A percentile compares a stretch with the other conserved stretches of the same genome.
Evolutionary conservation across 2,888 invertebrate species (phyloP).

Genomic region (Callyntrura sp.): DNA sequence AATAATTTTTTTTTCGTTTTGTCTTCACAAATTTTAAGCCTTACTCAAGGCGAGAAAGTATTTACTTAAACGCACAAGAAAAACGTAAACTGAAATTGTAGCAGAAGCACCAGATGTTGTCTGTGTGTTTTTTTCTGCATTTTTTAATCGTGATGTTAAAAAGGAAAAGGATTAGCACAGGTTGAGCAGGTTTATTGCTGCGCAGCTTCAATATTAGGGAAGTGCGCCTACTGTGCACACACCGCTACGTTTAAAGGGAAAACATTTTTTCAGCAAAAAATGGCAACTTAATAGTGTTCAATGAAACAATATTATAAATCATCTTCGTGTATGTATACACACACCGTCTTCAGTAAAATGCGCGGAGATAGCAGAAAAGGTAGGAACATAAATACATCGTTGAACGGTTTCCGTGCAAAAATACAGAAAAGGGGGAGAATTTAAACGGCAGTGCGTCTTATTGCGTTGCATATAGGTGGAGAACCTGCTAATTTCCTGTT

Average conservation of each 20-base stretch:
- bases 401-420: constrained; percentile 13
- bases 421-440: constrained; percentile 15
- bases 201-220: background rate
- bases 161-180: constrained; percentile 60
- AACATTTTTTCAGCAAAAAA: too few relatives aligned
- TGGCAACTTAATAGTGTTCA: background rate
- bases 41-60: constrained; percentile 48
- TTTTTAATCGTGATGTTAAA: constrained; percentile 45
- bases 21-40: background rate
- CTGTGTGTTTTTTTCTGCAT: background rate
- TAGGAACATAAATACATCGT: background rate
- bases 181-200: constrained; percentile 54
- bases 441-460: background rate
- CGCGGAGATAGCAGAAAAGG: background rate
- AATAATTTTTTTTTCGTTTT: background rate
- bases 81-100: constrained; percentile 8
- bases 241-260: too few relatives aligned
- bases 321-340: background rate
- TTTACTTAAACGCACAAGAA: constrained; percentile 1
- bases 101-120: background rate
- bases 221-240: background rate
- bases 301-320: background rate
- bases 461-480: constrained; percentile 26
- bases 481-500: constrained; percentile 75
- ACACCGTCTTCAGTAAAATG: background rate